Percentiles rank a stretch among this genome's conserved stretches.
These are phyloP conservation scores for Tragopan temminckii DNA, from an alignment of 2,797 vertebrate genomes.

Conservation along the genomic window DNA sequence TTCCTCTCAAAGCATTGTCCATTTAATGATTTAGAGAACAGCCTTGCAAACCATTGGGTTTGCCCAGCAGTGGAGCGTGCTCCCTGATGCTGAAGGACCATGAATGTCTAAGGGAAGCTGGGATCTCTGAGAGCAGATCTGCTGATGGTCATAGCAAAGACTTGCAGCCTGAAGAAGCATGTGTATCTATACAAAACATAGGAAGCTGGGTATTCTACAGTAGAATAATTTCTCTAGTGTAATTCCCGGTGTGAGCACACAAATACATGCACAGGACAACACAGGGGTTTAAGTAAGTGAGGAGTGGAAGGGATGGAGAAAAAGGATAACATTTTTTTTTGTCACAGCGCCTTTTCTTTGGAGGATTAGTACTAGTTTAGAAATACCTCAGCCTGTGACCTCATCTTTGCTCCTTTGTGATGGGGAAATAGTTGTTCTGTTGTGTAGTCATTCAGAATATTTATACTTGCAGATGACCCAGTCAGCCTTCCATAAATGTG, in stretches of 20 bases:
- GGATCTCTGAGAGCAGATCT: not conserved
- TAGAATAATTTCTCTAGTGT: not conserved
- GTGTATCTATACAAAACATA: not conserved
- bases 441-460: not conserved
- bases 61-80: not conserved
- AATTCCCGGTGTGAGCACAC: accelerated
- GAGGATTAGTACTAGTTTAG: not conserved
- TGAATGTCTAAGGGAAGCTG: not conserved
- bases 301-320: not conserved
- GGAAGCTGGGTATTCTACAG: not conserved
- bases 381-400: not conserved
- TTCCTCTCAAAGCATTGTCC: not conserved
- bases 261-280: not conserved
- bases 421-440: not conserved
- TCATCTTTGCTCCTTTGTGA: not conserved
- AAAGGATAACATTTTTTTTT: not conserved
- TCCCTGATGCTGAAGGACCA: not conserved
- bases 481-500: accelerated
- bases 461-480: not conserved
- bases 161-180: not conserved
- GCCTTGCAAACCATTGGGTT: not conserved
- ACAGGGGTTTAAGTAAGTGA: not conserved
- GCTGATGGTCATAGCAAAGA: not conserved
- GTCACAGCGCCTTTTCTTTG: not conserved
- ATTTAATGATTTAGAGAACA: not conserved